Evolutionary conservation across 2,113 vertebrate species (phyloP).

Genomic region (Vireo altiloquus): DNA sequence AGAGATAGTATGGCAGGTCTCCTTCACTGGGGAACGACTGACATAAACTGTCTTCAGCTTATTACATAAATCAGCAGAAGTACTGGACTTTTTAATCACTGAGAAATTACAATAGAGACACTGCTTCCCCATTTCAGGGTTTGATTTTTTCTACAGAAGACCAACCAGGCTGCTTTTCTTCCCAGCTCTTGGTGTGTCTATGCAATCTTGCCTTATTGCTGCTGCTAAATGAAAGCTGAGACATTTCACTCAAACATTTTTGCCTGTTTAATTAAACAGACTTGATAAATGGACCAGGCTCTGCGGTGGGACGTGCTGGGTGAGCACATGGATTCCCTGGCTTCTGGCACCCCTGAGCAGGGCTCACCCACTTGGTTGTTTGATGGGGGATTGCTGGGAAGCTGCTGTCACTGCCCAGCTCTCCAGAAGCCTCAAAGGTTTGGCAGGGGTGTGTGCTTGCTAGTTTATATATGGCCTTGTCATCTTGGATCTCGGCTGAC

Average conservation of each 20-base stretch:
- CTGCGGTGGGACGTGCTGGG: neutral
- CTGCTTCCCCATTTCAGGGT: neutral
- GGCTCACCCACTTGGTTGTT: neutral
- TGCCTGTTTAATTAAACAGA: neutral
- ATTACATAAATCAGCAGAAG: neutral
- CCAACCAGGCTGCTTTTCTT: neutral
- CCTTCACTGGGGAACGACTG: neutral
- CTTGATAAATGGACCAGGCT: neutral
- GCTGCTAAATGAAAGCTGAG: neutral
- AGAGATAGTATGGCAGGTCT: neutral
- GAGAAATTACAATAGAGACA: neutral
- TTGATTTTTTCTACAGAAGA: neutral
- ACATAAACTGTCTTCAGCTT: neutral
- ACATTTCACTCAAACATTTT: neutral
- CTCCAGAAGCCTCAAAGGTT: neutral
- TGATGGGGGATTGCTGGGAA: neutral
- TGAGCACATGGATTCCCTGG: neutral
- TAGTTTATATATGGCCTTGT: neutral
- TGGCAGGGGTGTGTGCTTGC: neutral
- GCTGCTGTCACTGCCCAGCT: neutral
- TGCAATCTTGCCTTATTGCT: neutral
- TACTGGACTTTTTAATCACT: neutral
- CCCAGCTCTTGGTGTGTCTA: neutral
- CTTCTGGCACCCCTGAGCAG: neutral
- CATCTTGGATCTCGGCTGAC: neutral